Conservation (phyloP, 2,113 vertebrate genomes). For the Scatophagus argus region DNA sequence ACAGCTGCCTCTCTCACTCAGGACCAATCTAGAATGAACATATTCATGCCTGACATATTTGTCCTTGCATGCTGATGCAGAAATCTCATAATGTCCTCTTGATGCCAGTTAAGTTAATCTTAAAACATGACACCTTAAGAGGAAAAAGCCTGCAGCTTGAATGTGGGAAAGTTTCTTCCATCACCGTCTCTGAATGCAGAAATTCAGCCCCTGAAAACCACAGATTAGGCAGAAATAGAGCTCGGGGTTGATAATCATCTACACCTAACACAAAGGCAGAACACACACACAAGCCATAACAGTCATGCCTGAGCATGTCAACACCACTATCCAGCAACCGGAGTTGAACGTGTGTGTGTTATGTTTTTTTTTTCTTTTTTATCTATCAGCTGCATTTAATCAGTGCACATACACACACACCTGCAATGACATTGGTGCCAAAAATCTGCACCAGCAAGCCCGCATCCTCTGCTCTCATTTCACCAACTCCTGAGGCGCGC, state of each 20-base stretch:
- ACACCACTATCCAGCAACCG: constrained; percentile 11
- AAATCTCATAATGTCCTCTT: background rate
- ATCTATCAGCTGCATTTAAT: constrained; percentile 60
- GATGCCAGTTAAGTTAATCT: background rate
- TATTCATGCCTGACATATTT: background rate
- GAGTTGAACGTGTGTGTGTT: constrained; percentile 18
- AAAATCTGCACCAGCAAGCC: constrained; percentile 56
- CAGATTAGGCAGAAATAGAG: background rate
- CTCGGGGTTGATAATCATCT: constrained; percentile 35
- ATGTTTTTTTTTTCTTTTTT: constrained; percentile 38
- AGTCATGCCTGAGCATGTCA: constrained; percentile 61
- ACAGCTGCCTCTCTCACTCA: background rate
- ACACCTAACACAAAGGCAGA: constrained; percentile 19
- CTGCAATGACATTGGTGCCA: constrained; percentile 64
- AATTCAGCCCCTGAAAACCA: background rate
- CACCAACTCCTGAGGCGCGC: constrained; percentile 21
- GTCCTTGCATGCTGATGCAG: background rate
- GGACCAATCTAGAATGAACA: background rate
- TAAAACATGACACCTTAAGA: background rate
- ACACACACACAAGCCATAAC: constrained; percentile 16
- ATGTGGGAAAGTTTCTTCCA: constrained; percentile 15
- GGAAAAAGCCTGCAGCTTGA: background rate
- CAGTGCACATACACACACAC: constrained; percentile 40
- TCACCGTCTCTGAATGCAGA: background rate
- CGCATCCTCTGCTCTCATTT: constrained; percentile 48